Evolutionary conservation across 2,888 invertebrate species (phyloP), one percentile per base, ranked within the genome.

Genomic region (Calliopum simillimum): DNA sequence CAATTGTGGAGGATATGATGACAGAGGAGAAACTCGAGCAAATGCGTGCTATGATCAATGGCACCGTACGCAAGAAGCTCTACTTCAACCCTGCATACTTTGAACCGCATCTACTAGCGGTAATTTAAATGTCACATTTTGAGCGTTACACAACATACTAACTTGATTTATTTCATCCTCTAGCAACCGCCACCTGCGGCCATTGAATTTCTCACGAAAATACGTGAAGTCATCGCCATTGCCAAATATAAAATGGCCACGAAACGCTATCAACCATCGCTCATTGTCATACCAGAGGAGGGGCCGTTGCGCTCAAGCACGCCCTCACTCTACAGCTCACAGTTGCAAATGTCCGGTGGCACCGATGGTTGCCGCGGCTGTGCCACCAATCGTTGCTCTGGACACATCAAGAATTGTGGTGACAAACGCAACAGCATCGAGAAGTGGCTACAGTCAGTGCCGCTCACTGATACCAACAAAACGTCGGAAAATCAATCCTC

Each of bases 1-100:
- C 94, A 2, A 94, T 95, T 70, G 91, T 94, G 11, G 95, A 95
- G 86, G 94, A 94, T 5, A 89, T 91, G 74, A 87, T 87, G 71
- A 84, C 88, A 61, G 90, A 90, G 74, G 92, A 92, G 63, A 87
- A 90, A 71, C 88, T 91, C 75, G 93, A 93, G 76, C 88, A 87
- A 64, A 87, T 92, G 12, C 87, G 90, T 77, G 90, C 91, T 13
- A 90, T 91, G 73, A 85, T 88, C n/a, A 88, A 87, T 75, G 93
- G 93, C 12, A 91, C 90, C 33, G 91, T 92, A 1, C 88, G 95
- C 67, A 89, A 93, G 75, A 95, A 95, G 81, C 87, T 96, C 3
- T 96, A 95, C 82, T 96, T 96, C 80, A 96, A 95, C 84, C 95
- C 95, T 0, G 95, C 96, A 8, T 97, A 96, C 83, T 96, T 97